phyloP scores from a whole-genome alignment of 1,140 invertebrate genomes.

The Leptestheria dahalacensis region DNA sequence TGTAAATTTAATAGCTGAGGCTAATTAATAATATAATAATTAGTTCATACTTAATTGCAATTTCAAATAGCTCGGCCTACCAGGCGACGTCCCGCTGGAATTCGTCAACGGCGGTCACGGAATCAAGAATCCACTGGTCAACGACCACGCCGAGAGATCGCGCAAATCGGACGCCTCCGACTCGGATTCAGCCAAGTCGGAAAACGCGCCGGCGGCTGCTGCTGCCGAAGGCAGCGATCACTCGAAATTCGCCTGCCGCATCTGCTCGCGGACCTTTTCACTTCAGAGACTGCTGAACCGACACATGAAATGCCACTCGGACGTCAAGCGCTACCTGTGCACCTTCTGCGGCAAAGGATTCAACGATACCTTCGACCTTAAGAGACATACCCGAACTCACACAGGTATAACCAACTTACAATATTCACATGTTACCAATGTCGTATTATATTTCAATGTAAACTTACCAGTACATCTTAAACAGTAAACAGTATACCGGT shows the following conservation, averaged over 20 bases:
- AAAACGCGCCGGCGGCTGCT: conserved; percentile 1
- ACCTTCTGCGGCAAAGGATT: conserved; percentile 99
- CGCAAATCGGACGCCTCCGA: conserved; percentile 21
- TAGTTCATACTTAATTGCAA: not conserved
- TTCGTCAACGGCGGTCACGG: conserved; percentile 98
- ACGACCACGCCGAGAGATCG: conserved; percentile 22
- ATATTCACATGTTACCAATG: not conserved
- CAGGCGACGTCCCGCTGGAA: conserved; percentile 77
- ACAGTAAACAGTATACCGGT: too few species aligned
- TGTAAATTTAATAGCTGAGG: too few species aligned
- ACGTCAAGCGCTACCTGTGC: conserved; percentile 94
- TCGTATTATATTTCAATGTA: too few species aligned
- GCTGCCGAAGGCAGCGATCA: conserved; percentile 38
- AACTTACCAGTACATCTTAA: too few species aligned
- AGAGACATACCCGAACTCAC: conserved; percentile 95
- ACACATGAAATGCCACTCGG: conserved; percentile 98
- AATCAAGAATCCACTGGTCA: conserved; percentile 90
- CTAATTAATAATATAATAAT: not conserved
- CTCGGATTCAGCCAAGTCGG: conserved; percentile 15
- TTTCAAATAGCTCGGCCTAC: conserved; percentile 53
- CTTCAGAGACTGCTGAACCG: conserved; percentile 89
- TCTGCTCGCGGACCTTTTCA: conserved; percentile 87
- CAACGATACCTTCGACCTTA: conserved; percentile 98
- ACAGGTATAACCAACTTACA: conserved; percentile 47
- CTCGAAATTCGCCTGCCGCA: conserved; percentile 49